Evolutionary conservation across 37 sponge, comb jelly and placozoan species (phyloP).

Genomic region (Spongilla lacustris): DNA sequence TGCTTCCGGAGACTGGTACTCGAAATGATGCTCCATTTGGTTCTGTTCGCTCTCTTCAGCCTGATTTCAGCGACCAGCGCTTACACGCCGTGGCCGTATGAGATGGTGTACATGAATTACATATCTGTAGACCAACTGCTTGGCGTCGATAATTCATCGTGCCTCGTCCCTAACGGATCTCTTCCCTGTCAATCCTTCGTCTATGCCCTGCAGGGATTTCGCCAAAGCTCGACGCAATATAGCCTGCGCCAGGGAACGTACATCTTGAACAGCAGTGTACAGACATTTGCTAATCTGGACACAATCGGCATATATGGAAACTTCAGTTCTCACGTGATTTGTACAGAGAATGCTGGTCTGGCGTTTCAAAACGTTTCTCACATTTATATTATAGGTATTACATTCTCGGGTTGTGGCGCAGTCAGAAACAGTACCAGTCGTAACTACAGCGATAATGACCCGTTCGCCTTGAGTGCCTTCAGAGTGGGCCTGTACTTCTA

Average conservation of each 20-base stretch:
- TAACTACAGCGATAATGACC: not conserved
- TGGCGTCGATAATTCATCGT: not conserved
- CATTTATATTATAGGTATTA: constrained; percentile 4
- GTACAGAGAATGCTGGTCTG: constrained; percentile 24
- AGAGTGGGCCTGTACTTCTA: constrained; percentile 35
- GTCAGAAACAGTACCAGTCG: constrained; percentile 30
- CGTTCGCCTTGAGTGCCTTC: not conserved
- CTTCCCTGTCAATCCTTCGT: not conserved
- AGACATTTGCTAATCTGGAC: not conserved
- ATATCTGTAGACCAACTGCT: not conserved
- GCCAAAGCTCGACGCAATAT: not conserved
- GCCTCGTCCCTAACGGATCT: not conserved
- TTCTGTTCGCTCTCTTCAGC: not conserved
- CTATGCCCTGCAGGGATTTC: not conserved
- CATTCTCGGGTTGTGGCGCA: constrained; percentile 16
- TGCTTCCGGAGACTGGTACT: too few species aligned
- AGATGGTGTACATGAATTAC: not conserved
- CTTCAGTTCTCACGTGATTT: not conserved
- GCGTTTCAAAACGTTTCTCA: constrained; percentile 17
- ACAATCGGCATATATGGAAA: not conserved
- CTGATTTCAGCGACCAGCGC: not conserved
- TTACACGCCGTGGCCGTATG: not conserved
- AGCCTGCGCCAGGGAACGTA: not conserved
- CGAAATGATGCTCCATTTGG: not conserved
- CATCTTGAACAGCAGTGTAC: not conserved